Percentiles rank a stretch among this genome's conserved stretches.
Conservation (phyloP, 1,140 invertebrate genomes). For the Linepithema humile region DNA sequence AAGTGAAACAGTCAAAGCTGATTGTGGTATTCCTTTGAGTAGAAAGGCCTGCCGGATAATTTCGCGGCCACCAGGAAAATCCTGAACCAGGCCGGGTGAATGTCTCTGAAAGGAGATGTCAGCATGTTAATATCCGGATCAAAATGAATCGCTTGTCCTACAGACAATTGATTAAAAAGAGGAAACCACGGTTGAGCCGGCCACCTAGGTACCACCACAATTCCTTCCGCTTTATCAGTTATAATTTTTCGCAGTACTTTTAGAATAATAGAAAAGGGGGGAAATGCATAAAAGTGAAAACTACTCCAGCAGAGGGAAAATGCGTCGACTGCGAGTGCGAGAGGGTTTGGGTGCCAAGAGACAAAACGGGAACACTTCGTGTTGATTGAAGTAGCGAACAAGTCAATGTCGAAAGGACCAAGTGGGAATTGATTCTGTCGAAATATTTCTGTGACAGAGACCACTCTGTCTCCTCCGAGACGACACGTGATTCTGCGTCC, state of each 20-base stretch:
- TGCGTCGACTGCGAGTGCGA: not conserved
- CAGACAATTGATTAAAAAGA: not conserved
- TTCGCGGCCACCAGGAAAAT: constrained; percentile 16
- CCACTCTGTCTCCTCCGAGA: constrained; percentile 8
- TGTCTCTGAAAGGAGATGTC: not conserved
- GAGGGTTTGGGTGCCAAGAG: not conserved
- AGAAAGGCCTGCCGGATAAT: constrained; percentile 8
- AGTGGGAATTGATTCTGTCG: not conserved
- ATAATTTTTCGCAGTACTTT: not conserved
- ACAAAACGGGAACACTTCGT: constrained; percentile 15
- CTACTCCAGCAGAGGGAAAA: constrained; percentile 7
- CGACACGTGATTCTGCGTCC: constrained; percentile 2
- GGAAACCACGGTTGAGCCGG: constrained; percentile 18
- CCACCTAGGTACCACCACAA: constrained; percentile 5
- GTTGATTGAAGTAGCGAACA: constrained; percentile 13
- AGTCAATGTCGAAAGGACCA: constrained; percentile 7
- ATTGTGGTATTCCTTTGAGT: not conserved
- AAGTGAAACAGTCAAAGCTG: not conserved
- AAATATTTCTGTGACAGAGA: not conserved
- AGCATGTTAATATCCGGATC: not conserved
- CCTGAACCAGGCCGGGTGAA: not conserved
- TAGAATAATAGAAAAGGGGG: too few relatives aligned
- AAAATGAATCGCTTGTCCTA: not conserved
- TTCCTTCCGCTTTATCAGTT: not conserved
- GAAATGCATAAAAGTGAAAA: too few relatives aligned